Base-by-base conservation (phyloP, 2,113 vertebrate genomes). In the Scopus umbretta region DNA sequence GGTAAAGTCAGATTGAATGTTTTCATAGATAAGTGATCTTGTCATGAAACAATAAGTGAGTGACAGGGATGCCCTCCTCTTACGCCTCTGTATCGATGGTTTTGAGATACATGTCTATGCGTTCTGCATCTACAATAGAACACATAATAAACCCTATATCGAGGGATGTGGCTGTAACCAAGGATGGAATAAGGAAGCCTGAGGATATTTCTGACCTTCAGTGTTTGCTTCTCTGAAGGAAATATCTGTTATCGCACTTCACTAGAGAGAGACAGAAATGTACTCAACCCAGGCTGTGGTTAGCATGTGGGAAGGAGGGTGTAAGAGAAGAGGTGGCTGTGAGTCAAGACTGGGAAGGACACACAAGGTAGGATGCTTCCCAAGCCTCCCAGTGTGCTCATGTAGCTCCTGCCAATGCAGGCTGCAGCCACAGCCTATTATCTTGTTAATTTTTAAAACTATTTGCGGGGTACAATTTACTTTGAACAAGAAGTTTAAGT, bases 1-100 rank as follows among this genome's bases (percentile, higher is more conserved):
- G 53, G 76, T 80, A 80, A 95, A 96, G 78, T 97, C 92, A 96
- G 27, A 71, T 5, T 66, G 74, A 93, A 83, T 73, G 23, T 73
- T 79, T 73, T 62, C 55, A 70, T 27, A 68, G 58, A 32, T 90
- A 66, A 79, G 15, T 80, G 74, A 80, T 70, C 26, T 92, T 90
- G 84, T 86, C 49, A 82, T 50, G 50, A 79, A 91, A 89, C 9
- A 85, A 66, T 19, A 58, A 82, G 34, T 63, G 66, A 63, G 50
- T 78, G 79, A 40, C 62, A 88, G 45, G 40, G 12, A 18, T 47
- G 15, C 40, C 43, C 22, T 86, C 45, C 32, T 79, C 53, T 67
- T 30, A 38, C 5, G 32, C 49, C 20, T 80, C 89, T 12, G 0
- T 45, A 38, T 55, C 34, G 50, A 6, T 21, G 9, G 8, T n/a